Base-by-base conservation (phyloP, 2,113 vertebrate genomes). In the Macquaria ambigua region DNA sequence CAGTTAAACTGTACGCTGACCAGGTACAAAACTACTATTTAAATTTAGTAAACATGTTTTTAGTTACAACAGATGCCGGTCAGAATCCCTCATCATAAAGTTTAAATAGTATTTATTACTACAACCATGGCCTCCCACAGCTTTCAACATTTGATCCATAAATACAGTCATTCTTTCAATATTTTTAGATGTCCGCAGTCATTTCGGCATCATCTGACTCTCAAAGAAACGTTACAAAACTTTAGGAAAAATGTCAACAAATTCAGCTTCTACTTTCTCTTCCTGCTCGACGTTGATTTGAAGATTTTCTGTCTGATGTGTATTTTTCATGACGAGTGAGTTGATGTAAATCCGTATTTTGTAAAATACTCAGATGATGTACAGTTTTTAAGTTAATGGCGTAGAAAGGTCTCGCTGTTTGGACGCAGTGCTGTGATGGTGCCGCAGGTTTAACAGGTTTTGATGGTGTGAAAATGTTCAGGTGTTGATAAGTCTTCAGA, bases 301-400 rank as follows among this genome's bases (percentile, higher is more conserved):
- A 64, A n/a, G 3, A 20, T 25, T 46, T 48, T n/a, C 62, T 82
- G 74, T 61, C 50, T 0, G 0, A 1, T 28, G 4, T 68, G 72
- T 76, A 31, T 72, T 90, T 79, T 80, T 79, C 63, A 70, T 20
- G 20, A 86, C 0, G 0, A 83, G 6, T 37, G n/a, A 82, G 39
- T 82, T 18, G 1, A 18, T 79, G 69, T 79, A 28, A 81, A 59
- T 72, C 67, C 53, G 74, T 81, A 62, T 89, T 87, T 83, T 77
- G 83, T 79, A 53, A 61, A 79, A 28, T 34, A 34, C 28, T 56
- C n/a, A 46, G n/a, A 52, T 1, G 10, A 80, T 77, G 76, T 76
- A 25, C 31, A 72, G 77, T 73, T 79, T 77, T 61, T 82, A 84
- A 77, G 39, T 85, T 15, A 81, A 58, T 0, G 16, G 37, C 8